These are phyloP conservation scores for Salmo trutta DNA, from an alignment of 2,797 vertebrate genomes.

Conservation along the genomic window DNA sequence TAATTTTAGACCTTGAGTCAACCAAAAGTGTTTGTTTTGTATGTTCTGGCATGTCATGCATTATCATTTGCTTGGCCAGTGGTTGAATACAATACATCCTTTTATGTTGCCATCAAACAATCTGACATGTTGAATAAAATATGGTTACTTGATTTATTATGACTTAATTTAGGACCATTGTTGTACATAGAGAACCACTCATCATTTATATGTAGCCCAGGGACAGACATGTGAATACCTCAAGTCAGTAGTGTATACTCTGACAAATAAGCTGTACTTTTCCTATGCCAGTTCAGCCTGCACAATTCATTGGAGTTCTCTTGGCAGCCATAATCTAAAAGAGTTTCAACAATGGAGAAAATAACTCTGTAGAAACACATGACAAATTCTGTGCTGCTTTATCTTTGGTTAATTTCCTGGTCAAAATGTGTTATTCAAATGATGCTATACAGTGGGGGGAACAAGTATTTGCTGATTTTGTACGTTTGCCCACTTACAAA, in stretches of 20 bases:
- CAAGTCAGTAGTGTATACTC: too few relatives aligned
- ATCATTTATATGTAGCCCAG: slow-evolving; percentile 59
- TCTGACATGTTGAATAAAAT: slow-evolving; percentile 62
- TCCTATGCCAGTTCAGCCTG: too few relatives aligned
- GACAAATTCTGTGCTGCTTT: not conserved
- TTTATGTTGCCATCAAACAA: slow-evolving; percentile 48
- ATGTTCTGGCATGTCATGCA: too few relatives aligned
- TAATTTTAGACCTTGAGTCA: too few relatives aligned
- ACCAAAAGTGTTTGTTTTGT: too few relatives aligned
- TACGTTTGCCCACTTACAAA: too few relatives aligned
- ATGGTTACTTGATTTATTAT: slow-evolving; percentile 61
- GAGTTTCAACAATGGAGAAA: not conserved
- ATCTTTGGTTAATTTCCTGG: slow-evolving; percentile 1
- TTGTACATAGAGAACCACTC: slow-evolving; percentile 62
- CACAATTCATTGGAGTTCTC: too few relatives aligned
- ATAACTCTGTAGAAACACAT: not conserved
- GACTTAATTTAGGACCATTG: slow-evolving; percentile 62
- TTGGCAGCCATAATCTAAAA: not conserved
- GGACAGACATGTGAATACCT: slow-evolving; percentile 38
- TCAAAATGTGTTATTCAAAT: slow-evolving; percentile 9
- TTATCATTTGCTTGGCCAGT: too few relatives aligned
- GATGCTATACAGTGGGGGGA: not conserved
- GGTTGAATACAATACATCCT: too few relatives aligned
- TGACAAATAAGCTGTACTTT: too few relatives aligned
- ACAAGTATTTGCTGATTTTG: too few relatives aligned